Evolutionary conservation across 2,888 invertebrate genomes (phyloP).

Genomic region (Agrotis segetum): DNA sequence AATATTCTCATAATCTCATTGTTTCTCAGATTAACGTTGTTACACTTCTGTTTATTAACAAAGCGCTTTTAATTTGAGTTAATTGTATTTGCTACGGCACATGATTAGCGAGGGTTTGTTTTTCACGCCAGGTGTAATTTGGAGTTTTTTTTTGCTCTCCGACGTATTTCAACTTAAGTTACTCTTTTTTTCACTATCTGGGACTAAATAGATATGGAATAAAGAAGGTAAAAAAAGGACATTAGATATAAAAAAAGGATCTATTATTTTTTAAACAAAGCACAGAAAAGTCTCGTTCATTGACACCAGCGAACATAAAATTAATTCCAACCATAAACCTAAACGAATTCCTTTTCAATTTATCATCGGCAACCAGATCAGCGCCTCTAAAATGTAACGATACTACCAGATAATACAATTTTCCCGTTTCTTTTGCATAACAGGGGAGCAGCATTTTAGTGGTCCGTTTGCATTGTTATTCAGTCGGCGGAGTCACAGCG

Average conservation of each 20-base stretch:
- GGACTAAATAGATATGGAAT: not conserved
- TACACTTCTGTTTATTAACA: slow-evolving; percentile 76
- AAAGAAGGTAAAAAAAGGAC: not conserved
- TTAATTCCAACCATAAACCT: slow-evolving; percentile 45
- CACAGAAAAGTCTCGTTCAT: not conserved
- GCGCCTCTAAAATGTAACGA: slow-evolving; percentile 74
- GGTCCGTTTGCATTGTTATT: slow-evolving; percentile 87
- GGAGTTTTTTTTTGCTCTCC: slow-evolving; percentile 9
- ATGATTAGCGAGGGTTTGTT: slow-evolving; percentile 73
- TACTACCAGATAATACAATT: slow-evolving; percentile 65
- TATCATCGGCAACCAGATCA: slow-evolving; percentile 64
- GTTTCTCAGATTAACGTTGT: slow-evolving; percentile 71
- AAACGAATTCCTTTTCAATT: slow-evolving; percentile 75
- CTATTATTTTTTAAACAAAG: not conserved
- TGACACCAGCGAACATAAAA: slow-evolving; percentile 21
- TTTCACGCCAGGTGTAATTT: slow-evolving; percentile 59
- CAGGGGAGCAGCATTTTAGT: slow-evolving; percentile 83
- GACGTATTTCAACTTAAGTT: not conserved
- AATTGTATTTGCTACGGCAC: slow-evolving; percentile 76
- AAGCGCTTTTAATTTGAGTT: slow-evolving; percentile 77
- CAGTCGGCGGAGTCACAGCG: slow-evolving; percentile 84
- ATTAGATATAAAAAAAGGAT: not conserved
- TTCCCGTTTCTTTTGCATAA: slow-evolving; percentile 72
- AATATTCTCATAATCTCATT: slow-evolving; percentile 68
- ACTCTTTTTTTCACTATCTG: slow-evolving; percentile 1